Percentiles rank a stretch among this genome's conserved stretches.
These are phyloP conservation scores for Bolinopsis microptera DNA, from an alignment of 37 sponge, comb jelly and placozoan species.

Conservation along the genomic window DNA sequence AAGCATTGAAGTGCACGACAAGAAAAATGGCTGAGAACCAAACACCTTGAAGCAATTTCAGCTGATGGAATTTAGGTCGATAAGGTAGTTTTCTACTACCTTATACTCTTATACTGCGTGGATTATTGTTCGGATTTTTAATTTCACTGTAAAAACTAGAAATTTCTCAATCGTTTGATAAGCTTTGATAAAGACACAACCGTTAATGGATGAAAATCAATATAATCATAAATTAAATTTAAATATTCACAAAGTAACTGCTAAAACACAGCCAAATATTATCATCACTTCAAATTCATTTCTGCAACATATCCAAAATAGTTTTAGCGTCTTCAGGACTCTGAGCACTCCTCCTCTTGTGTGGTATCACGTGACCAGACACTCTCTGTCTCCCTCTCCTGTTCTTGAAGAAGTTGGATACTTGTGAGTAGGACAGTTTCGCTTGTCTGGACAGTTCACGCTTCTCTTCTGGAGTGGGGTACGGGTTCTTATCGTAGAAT, in stretches of 20 bases:
- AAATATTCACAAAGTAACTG: background rate
- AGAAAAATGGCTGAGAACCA: too few relatives aligned
- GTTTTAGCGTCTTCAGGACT: conserved; percentile 3
- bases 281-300: background rate
- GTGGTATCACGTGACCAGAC: background rate
- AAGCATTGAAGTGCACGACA: too few relatives aligned
- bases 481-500: conserved; percentile 13
- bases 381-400: conserved; percentile 42
- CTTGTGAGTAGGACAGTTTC: conserved; percentile 32
- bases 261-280: conserved; percentile 16
- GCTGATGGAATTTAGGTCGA: too few relatives aligned
- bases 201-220: too few relatives aligned
- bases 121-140: too few relatives aligned
- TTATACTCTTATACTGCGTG: too few relatives aligned
- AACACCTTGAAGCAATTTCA: too few relatives aligned
- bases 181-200: too few relatives aligned
- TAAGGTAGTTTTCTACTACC: too few relatives aligned
- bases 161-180: too few relatives aligned
- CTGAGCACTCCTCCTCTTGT: background rate
- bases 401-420: conserved; percentile 64
- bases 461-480: conserved; percentile 63
- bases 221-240: too few relatives aligned
- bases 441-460: background rate
- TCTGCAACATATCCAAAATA: conserved; percentile 35
- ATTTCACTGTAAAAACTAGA: too few relatives aligned